Percentiles rank a stretch among this genome's conserved stretches.
phyloP scores from a whole-genome alignment of 2,888 invertebrate genomes.

The Amiota mariae region DNA sequence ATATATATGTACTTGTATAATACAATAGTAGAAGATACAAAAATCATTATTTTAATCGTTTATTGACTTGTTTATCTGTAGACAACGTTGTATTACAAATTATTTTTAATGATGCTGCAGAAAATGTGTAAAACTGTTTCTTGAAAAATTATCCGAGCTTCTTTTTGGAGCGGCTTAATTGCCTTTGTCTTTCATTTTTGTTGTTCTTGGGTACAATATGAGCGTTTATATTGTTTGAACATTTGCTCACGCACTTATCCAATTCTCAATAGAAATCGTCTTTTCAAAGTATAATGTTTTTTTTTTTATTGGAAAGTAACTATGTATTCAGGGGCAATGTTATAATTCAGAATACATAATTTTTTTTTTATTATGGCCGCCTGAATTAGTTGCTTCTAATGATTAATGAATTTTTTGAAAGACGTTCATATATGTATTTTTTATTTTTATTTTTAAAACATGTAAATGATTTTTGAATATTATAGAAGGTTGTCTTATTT shows the following conservation, averaged over 20 bases:
- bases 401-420: conserved; percentile 20
- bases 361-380: neutral
- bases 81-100: conserved; percentile 58
- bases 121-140: conserved; percentile 42
- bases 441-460: neutral
- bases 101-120: conserved; percentile 69
- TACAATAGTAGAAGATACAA: conserved; percentile 27
- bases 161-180: conserved; percentile 27
- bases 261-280: neutral
- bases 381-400: neutral
- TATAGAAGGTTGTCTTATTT: too few relatives aligned
- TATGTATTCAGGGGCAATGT: conserved; percentile 18
- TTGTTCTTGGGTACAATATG: conserved; percentile 10
- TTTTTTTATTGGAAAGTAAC: neutral
- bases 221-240: conserved; percentile 25
- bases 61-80: conserved; percentile 65
- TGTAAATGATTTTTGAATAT: too few relatives aligned
- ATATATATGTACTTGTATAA: too few relatives aligned
- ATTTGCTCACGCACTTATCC: conserved; percentile 23
- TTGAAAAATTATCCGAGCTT: conserved; percentile 2
- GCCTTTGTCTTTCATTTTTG: neutral
- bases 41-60: conserved; percentile 67
- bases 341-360: conserved; percentile 12
- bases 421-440: neutral
- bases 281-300: conserved; percentile 4